Evolutionary conservation across 2,113 vertebrate genomes (phyloP).

Genomic region (Prietella phreatophila): DNA sequence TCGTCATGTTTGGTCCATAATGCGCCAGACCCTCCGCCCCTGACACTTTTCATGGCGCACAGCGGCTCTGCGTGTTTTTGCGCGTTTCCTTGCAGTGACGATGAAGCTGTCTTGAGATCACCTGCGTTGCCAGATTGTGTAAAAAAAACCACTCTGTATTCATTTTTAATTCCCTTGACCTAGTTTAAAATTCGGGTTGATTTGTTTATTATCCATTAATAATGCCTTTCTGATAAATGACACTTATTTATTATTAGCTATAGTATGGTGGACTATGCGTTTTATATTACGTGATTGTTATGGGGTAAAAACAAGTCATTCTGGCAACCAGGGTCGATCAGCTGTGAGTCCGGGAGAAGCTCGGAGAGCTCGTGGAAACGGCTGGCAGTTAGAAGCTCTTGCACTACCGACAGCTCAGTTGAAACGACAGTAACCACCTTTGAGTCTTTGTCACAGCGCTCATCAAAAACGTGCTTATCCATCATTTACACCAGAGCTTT

Average conservation of each 20-base stretch:
- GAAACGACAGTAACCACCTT: constrained; percentile 56
- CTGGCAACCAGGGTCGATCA: constrained; percentile 29
- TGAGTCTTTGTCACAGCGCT: constrained; percentile 44
- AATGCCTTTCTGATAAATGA: background rate
- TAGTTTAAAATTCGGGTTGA: background rate
- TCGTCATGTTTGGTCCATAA: background rate
- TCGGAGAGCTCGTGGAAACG: background rate
- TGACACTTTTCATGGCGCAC: background rate
- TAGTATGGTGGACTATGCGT: background rate
- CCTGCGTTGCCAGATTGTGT: constrained; percentile 6
- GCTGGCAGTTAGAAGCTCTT: constrained; percentile 61
- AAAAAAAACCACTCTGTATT: accelerated
- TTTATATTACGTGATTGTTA: background rate
- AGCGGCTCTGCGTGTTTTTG: background rate
- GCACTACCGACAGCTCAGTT: constrained; percentile 68
- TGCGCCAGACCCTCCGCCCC: background rate
- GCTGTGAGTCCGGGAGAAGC: background rate
- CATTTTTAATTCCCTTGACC: background rate
- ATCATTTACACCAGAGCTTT: constrained; percentile 39
- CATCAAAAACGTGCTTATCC: constrained; percentile 31
- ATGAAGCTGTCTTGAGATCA: background rate
- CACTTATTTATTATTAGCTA: background rate
- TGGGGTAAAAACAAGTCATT: background rate
- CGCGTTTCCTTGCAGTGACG: background rate
- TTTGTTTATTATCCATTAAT: background rate